Base-by-base conservation (phyloP, 2,888 invertebrate genomes). In the Orthonychiurus folsomi region DNA sequence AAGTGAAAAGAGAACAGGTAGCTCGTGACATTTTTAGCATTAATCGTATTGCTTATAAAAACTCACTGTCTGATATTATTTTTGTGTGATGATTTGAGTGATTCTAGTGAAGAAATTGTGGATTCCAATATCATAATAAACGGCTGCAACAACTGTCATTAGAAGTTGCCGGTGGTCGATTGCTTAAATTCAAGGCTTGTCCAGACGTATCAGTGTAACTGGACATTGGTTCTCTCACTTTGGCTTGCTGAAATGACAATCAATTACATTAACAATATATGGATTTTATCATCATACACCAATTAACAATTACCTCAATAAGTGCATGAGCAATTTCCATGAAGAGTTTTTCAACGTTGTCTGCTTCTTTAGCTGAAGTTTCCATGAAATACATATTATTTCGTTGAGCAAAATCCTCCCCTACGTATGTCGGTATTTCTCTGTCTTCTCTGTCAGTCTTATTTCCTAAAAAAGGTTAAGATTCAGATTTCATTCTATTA, bases 321-420 rank as follows among this genome's bases (percentile, higher is more conserved):
- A 92, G 81, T 78, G 89, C 92, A 68, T 88, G 88, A 67, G 96
- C 96, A 74, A 97, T 96, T 80, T 96, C 94, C 84, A 93, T 89
- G 78, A 97, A 97, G 64, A 97, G 81, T 76, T 88, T 85, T 77
- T 97, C 96, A 2, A 97, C 96, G 80, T 97, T 96, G 75, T 96
- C 95, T 1, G 95, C 92, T 79, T 96, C 94, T 77, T 96, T 93
- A 0, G 96, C 96, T 0, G 96, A 96, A 0, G 96, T 97, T 81
- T 97, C 96, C 72, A 97, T 82, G 80, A 95, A 97, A 78, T 94
- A 93, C 93, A 97, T 97, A 74, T 91, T 90, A 76, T 96, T 92
- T 72, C 91, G 84, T 75, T 90, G 89, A 23, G 96, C 92, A 81
- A 97, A 97, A 77, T 93, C 92, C 78, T 92, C 92, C 1, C 95